Evolutionary conservation across 2,888 invertebrate genomes (phyloP).

Genomic region (Lymantria monacha): DNA sequence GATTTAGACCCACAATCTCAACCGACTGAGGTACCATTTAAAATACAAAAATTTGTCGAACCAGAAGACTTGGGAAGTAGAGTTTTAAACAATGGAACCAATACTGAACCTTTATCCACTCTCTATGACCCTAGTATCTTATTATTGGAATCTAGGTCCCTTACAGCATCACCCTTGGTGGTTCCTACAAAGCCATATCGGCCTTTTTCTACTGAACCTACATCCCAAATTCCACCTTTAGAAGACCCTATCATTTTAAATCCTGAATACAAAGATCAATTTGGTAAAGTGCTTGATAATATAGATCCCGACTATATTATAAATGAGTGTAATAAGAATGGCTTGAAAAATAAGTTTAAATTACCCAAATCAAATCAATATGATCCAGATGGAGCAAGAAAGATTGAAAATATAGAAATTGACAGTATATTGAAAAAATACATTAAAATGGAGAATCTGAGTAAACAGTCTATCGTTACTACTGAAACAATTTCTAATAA

Average conservation of each 20-base stretch:
- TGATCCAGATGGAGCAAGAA: constrained; percentile 49
- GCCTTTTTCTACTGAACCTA: constrained; percentile 64
- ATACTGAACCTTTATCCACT: background rate
- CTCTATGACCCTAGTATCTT: constrained; percentile 13
- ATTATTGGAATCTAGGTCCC: constrained; percentile 38
- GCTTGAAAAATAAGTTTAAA: constrained; percentile 41
- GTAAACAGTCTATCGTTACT: constrained; percentile 11
- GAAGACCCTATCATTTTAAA: constrained; percentile 69
- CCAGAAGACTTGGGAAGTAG: constrained; percentile 28
- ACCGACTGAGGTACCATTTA: constrained; percentile 64
- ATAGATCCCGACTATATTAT: constrained; percentile 41
- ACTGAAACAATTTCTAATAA: constrained; percentile 19
- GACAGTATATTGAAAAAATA: constrained; percentile 7
- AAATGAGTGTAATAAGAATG: constrained; percentile 9
- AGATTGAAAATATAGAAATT: constrained; percentile 21
- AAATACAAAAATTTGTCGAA: constrained; percentile 45
- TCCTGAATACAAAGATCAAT: constrained; percentile 56
- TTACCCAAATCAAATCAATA: constrained; percentile 66
- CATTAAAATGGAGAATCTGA: constrained; percentile 8
- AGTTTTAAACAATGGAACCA: constrained; percentile 7
- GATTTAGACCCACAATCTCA: constrained; percentile 66
- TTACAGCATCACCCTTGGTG: constrained; percentile 55
- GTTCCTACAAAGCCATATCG: constrained; percentile 54
- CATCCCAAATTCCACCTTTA: constrained; percentile 51
- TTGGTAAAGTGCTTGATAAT: constrained; percentile 35